Evolutionary conservation across 2,797 vertebrate species (phyloP), one percentile per base, ranked within the genome.

Genomic region (Pseudochirops corinnae): DNA sequence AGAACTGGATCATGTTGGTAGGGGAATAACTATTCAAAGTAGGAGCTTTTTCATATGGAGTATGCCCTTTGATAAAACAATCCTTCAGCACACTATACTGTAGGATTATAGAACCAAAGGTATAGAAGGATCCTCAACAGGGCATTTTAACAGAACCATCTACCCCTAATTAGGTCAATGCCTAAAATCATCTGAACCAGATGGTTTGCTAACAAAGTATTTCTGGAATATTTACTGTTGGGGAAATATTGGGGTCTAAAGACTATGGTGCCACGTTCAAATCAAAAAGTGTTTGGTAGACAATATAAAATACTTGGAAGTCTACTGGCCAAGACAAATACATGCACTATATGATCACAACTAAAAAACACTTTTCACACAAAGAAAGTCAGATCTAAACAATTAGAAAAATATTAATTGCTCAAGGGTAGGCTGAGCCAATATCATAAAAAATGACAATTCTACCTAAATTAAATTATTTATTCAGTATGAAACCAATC

Each of bases 31-130:
- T 96, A 95, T 93, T 91, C 60, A 93, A 92, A 97, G 95, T 12
- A 97, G 93, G 60, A 31, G 74, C 67, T n/a, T 95, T 95, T 87
- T 96, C 95, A 97, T 94, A 95, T 62, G 55, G 52, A 62, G 90
- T 31, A n/a, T n/a, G 92, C 5, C 26, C 16, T 46, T 93, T 90
- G 90, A 90, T 91, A 94, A 90, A 26, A 55, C 31, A 52, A 4
- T 2, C 16, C 56, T 26, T 87, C 53, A 21, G 29, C 62, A 4
- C 28, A n/a, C 56, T 94, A 94, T 94, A 55, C 93, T 91, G 55
- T 62, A 93, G 39, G 55, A 95, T 67, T 39, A 0, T 92, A 82
- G 93, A 91, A 28, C 9, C 74, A 21, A 4, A 93, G 94, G 87
- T 55, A 55, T 94, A 82, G 92, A 82, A 93, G 91, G 29, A 4